Percentiles rank a stretch among this genome's conserved stretches.
These are phyloP conservation scores for Stercorarius parasiticus DNA, from an alignment of 2,113 vertebrate species.

Conservation along the genomic window DNA sequence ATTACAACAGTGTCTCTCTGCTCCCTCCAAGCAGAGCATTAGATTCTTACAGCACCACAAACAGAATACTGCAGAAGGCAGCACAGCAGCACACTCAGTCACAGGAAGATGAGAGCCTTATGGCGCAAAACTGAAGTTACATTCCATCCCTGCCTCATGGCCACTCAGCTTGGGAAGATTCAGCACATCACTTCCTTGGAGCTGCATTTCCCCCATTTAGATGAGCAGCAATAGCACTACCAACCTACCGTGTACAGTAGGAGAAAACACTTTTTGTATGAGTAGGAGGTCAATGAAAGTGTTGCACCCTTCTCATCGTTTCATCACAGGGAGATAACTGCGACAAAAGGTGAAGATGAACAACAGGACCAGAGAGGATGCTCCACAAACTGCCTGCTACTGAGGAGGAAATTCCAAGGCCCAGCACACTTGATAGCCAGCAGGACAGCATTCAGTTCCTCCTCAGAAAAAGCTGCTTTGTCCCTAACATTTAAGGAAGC, in stretches of 20 bases:
- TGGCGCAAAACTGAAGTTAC: rapidly evolving
- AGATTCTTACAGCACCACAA: neutral
- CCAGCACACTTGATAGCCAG: neutral
- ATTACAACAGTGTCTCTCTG: neutral
- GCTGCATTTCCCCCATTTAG: neutral
- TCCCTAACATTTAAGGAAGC: neutral
- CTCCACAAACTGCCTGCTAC: neutral
- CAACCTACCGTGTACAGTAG: rapidly evolving
- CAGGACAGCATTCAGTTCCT: neutral
- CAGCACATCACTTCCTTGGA: neutral
- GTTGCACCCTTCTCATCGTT: neutral
- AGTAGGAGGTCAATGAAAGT: neutral
- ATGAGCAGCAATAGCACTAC: too few relatives aligned
- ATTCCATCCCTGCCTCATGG: neutral
- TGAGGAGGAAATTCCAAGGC: neutral
- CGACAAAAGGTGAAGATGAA: neutral
- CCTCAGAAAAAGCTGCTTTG: neutral
- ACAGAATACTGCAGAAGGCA: neutral
- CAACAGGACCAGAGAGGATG: neutral
- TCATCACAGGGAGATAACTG: neutral
- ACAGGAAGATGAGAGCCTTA: neutral
- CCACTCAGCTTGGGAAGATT: neutral
- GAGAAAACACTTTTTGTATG: rapidly evolving
- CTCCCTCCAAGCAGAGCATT: neutral
- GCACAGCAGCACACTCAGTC: neutral